Base-by-base conservation (phyloP, 2,797 vertebrate genomes). In the Pristis pectinata region DNA sequence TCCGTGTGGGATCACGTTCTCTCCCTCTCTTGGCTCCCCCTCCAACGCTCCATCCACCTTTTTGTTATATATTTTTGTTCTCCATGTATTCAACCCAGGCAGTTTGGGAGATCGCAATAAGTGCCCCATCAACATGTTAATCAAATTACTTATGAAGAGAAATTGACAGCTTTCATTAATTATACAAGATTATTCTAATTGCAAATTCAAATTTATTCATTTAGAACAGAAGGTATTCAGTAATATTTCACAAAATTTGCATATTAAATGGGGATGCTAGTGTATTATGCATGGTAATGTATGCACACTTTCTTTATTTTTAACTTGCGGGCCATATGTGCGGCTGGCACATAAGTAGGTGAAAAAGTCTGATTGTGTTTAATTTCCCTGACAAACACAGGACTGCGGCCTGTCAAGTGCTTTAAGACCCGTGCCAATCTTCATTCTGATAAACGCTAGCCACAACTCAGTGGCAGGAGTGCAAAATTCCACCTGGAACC, bases 171-270 rank as follows among this genome's bases (percentile, higher is more conserved):
- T 98, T 98, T 98, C 98, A 99, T 99, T 99, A 99, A 99, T 99
- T 98, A 98, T 98, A 98, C 98, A 98, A 98, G 98, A 99, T 98
- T 98, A 98, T 97, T 98, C 98, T 98, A 98, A 99, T 99, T 98
- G 98, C 97, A 97, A 97, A 98, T 98, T 98, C 98, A 98, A 98
- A 98, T 99, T 97, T 98, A 98, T 99, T 98, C 98, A 96, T 97
- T 97, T 96, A 95, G 97, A 99, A 98, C 98, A 99, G 98, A 98
- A 98, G 98, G 98, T 98, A 98, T 98, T 98, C 98, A 97, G 98
- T 98, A 98, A 97, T 98, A 98, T 98, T 97, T 98, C 98, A 97
- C 97, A 96, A 97, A 97, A 98, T 99, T 99, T 98, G 98, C 98
- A 99, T 99, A 98, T 98, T 98, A 98, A 98, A 98, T 98, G 98